Conservation (phyloP, 2,888 invertebrate genomes). For the Andrena chrysosceles region DNA sequence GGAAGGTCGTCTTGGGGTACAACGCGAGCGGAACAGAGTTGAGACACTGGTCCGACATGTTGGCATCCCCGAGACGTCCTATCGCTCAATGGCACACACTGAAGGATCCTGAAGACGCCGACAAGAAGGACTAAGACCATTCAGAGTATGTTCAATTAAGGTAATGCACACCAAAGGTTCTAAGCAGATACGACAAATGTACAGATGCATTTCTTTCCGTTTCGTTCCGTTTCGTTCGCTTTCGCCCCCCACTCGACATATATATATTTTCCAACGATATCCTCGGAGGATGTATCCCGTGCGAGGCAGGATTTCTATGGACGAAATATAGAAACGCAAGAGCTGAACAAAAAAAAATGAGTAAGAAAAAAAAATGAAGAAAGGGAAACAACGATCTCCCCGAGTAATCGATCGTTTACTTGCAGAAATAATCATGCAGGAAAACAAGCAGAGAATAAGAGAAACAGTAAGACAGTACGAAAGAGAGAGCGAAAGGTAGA, state of each 20-base stretch:
- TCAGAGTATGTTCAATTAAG: slow-evolving; percentile 63
- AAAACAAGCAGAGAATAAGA: slow-evolving; percentile 47
- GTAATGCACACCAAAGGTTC: slow-evolving; percentile 67
- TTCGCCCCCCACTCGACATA: slow-evolving; percentile 40
- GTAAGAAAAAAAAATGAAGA: slow-evolving; percentile 5
- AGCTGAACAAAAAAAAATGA: slow-evolving; percentile 5
- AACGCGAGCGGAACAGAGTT: slow-evolving; percentile 99
- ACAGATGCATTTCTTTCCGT: slow-evolving; percentile 46
- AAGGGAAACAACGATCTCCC: slow-evolving; percentile 27
- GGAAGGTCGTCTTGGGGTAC: slow-evolving; percentile 98
- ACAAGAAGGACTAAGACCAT: slow-evolving; percentile 91
- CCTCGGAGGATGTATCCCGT: slow-evolving; percentile 34
- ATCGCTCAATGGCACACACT: slow-evolving; percentile 99
- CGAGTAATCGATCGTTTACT: slow-evolving; percentile 48
- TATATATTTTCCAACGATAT: slow-evolving; percentile 56
- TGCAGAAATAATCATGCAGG: slow-evolving; percentile 55
- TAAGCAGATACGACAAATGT: slow-evolving; percentile 63
- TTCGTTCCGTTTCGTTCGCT: slow-evolving; percentile 50
- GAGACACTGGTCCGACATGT: slow-evolving; percentile 99
- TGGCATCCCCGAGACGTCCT: slow-evolving; percentile 99
- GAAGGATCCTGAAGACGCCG: slow-evolving; percentile 98
- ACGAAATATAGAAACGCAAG: slow-evolving; percentile 9
- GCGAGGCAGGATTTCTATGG: slow-evolving; percentile 37
- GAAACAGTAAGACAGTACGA: slow-evolving; percentile 41
- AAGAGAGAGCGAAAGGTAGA: slow-evolving; percentile 45